Base-by-base conservation (phyloP, 2,797 vertebrate species). In the Malacoctenus gilli region DNA sequence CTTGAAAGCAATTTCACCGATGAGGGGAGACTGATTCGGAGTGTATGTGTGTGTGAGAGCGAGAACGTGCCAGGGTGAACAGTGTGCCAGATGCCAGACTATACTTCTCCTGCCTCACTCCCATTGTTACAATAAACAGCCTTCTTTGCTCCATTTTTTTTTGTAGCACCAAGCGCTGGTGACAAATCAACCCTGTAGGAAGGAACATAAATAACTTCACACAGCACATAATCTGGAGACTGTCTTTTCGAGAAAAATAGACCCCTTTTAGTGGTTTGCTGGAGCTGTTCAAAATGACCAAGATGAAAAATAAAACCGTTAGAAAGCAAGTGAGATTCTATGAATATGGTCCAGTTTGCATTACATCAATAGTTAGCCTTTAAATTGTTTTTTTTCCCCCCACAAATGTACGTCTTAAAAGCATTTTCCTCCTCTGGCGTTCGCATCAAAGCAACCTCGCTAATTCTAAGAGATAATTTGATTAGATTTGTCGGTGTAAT, bases 1-100 rank as follows among this genome's bases (percentile, higher is more conserved):
- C 49, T 59, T 60, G 16, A 74, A 84, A 80, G 72, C 75, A 86
- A 84, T 88, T 87, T 87, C 77, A 83, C 77, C 41, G 59, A 79
- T 71, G 74, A 82, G 36, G 70, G 54, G 82, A 80, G 71, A 48
- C 58, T 43, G 75, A 77, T 75, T 77, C 59, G 39, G 21, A 48
- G 49, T 56, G 13, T 66, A 53, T 48, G 35, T 36, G 34, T 40
- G 50, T 39, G 60, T 40, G 22, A 76, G 71, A 77, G 59, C 14
- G 49, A 75, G 59, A 57, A 75, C 8, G 37, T 70, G 68, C 43
- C 71, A 54, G 63, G 72, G 68, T 59, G 68, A 75, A 59, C 57
- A 58, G 75, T 68, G 62, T 13, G 36, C 31, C 39, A 28, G 49
- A 59, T 61, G 64, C 59, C 62, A 30, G 55, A 41, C 64, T 69